Base-by-base conservation (phyloP, 2,888 invertebrate genomes). In the Sisyra terminalis region DNA sequence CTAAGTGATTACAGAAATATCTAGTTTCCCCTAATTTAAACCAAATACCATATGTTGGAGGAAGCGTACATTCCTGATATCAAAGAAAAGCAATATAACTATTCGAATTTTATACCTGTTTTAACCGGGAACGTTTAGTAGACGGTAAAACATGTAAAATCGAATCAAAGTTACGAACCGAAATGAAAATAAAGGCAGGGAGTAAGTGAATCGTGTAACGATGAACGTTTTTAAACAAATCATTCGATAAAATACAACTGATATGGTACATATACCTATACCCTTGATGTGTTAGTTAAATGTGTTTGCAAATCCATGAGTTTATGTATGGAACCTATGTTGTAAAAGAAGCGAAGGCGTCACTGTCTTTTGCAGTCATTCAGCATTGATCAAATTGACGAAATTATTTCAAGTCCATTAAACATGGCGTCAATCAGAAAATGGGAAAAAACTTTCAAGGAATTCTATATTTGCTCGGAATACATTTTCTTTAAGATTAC, bases 381-480 rank as follows among this genome's bases (percentile, higher is more conserved):
- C 14, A 35, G 45, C 39, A 40, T 40, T 55, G 57, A 58, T 59
- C 58, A 56, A 56, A 56, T 56, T 57, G 52, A 53, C 48, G 52
- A 54, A 58, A 61, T 63, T 63, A 61, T 57, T 63, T 63, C 62
- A 53, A 55, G 56, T 57, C 60, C 60, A 62, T 63, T 63, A 61
- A 62, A 62, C 60, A 57, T 56, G 54, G 56, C 53, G 53, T 50
- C 53, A 50, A 50, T 53, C 53, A 43, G 51, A 55, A 53, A 18
- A 24, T 3, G 14, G n/a, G 30, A 31, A 40, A 40, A 40, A 40
- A 29, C 30, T 40, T 40, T 29, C 29, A 30, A 15, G 14, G 15
- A 11, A 38, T 38, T 38, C 38, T 11, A 16, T 38, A 18, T 18
- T 17, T 16, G 38, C 15, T 17, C 24, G 16, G 17, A 38, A 38